phyloP scores from a whole-genome alignment of 2,797 vertebrate species.

The Onychomys leucogaster region DNA sequence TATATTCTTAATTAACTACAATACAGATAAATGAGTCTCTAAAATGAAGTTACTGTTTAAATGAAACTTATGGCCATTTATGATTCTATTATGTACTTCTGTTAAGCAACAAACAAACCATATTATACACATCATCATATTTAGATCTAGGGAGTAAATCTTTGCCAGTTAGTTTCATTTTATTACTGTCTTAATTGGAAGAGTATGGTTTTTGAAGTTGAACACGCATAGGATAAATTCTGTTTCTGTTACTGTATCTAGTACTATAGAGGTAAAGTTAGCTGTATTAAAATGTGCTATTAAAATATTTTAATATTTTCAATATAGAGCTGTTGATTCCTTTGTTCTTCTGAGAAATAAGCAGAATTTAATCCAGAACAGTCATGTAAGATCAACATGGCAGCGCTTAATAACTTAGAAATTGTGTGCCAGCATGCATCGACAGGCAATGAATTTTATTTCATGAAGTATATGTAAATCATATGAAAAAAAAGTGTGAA shows the following conservation, averaged over 20 bases:
- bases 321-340: not conserved
- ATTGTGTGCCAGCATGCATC: not conserved
- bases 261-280: not conserved
- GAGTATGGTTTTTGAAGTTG: not conserved
- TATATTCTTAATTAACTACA: not conserved
- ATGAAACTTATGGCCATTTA: not conserved
- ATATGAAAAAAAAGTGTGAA: constrained; percentile 13
- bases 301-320: not conserved
- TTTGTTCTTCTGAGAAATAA: constrained; percentile 12
- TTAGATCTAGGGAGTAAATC: not conserved
- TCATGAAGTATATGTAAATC: not conserved
- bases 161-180: not conserved
- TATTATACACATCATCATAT: not conserved
- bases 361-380: not conserved
- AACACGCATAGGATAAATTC: not conserved
- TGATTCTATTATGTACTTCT: not conserved
- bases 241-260: not conserved
- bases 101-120: not conserved
- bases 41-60: not conserved
- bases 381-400: not conserved
- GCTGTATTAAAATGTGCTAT: not conserved
- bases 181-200: not conserved
- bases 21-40: not conserved
- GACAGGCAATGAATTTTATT: not conserved
- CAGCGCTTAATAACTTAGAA: not conserved